Conservation (phyloP, 2,888 invertebrate genomes). For the Epinotia nisella region DNA sequence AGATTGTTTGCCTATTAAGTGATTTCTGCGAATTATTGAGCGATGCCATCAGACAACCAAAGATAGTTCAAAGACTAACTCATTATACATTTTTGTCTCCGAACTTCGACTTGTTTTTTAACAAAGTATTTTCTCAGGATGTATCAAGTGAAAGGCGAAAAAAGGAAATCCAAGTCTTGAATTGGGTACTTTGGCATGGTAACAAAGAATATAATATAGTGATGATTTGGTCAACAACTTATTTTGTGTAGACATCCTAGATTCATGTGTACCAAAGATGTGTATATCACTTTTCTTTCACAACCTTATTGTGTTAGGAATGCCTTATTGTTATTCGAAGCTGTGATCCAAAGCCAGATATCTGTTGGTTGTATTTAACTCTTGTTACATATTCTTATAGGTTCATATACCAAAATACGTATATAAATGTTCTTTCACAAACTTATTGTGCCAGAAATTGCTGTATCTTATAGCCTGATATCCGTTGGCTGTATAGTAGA, state of each 20-base stretch:
- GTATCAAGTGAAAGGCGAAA: no score
- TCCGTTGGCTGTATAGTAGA: neutral
- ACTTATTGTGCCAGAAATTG: no score
- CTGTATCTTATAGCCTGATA: neutral
- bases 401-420: no score
- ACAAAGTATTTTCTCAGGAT: neutral
- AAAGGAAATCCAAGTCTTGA: no score
- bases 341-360: no score
- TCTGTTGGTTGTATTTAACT: no score
- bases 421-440: no score
- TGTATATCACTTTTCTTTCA: no score
- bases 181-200: neutral
- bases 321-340: no score
- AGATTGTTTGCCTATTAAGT: constrained; percentile 8
- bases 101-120: neutral
- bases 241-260: neutral
- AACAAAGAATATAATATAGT: neutral
- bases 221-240: neutral
- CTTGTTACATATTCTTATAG: no score
- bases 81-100: neutral
- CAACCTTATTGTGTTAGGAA: no score
- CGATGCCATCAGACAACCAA: neutral
- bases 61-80: neutral
- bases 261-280: no score
- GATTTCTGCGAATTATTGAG: constrained; percentile 14